A percentile compares a stretch with the other conserved stretches of the same genome.
Evolutionary conservation across 1,140 invertebrate species (phyloP).

Genomic region (Mylabris phalerata): DNA sequence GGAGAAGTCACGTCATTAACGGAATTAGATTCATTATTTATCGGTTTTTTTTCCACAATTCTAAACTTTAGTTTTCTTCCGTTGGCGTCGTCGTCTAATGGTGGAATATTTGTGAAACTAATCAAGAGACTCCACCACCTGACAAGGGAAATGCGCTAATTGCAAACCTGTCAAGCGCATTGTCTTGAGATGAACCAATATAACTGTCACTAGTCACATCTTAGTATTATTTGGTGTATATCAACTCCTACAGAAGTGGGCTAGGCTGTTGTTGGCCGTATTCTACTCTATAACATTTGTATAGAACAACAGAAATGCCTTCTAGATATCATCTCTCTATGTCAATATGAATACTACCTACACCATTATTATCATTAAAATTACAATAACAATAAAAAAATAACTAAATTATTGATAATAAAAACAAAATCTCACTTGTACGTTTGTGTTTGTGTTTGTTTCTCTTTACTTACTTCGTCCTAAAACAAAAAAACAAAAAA

Average conservation of each 20-base stretch:
- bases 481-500: constrained; percentile 39
- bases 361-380: too few species aligned
- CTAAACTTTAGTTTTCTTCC: too few species aligned
- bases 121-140: constrained; percentile 20
- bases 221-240: constrained; percentile 22
- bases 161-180: constrained; percentile 22
- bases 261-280: neutral
- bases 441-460: constrained; percentile 1
- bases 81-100: neutral
- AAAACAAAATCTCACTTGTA: neutral
- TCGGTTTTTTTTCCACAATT: too few species aligned
- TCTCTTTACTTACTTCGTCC: constrained; percentile 38
- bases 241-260: constrained; percentile 4
- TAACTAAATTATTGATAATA: neutral
- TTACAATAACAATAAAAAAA: neutral
- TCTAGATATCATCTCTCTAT: too few species aligned
- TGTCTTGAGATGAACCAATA: constrained; percentile 34
- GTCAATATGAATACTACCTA: too few species aligned
- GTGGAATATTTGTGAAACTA: constrained; percentile 15
- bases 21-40: too few species aligned
- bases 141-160: constrained; percentile 30
- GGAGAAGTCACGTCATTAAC: too few species aligned
- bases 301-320: neutral
- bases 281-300: neutral
- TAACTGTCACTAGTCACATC: constrained; percentile 34